These are phyloP conservation scores for Oenanthe oenanthe DNA, from an alignment of 2,113 vertebrate species.

Conservation along the genomic window DNA sequence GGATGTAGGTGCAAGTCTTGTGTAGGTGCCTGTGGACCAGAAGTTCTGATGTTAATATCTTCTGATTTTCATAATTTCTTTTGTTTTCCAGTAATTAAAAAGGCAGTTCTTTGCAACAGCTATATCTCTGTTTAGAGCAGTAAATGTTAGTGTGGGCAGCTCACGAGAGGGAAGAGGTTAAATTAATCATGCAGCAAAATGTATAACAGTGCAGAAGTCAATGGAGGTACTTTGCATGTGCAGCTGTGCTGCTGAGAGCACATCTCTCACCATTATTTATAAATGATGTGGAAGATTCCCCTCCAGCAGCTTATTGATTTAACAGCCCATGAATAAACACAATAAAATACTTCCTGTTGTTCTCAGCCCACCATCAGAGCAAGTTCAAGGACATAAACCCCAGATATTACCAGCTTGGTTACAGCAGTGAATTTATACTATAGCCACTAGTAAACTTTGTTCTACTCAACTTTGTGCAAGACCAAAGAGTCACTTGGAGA, in stretches of 20 bases:
- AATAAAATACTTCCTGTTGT: not conserved
- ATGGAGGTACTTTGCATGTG: constrained; percentile 37
- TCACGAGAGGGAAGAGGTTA: not conserved
- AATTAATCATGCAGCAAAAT: constrained; percentile 40
- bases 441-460: not conserved
- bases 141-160: not conserved
- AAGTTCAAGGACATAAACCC: not conserved
- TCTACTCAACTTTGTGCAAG: not conserved
- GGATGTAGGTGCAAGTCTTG: not conserved
- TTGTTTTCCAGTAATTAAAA: not conserved
- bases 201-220: constrained; percentile 3
- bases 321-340: not conserved
- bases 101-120: not conserved
- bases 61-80: not conserved
- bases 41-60: not conserved
- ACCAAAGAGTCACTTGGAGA: not conserved
- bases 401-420: not conserved
- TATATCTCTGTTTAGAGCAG: not conserved
- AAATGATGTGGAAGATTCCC: constrained; percentile 58
- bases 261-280: constrained; percentile 15
- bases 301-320: constrained; percentile 51
- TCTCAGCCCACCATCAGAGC: not conserved
- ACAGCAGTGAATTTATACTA: not conserved
- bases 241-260: not conserved
- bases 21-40: not conserved